Evolutionary conservation across 2,888 invertebrate species (phyloP).

Genomic region (Tachina lurida): DNA sequence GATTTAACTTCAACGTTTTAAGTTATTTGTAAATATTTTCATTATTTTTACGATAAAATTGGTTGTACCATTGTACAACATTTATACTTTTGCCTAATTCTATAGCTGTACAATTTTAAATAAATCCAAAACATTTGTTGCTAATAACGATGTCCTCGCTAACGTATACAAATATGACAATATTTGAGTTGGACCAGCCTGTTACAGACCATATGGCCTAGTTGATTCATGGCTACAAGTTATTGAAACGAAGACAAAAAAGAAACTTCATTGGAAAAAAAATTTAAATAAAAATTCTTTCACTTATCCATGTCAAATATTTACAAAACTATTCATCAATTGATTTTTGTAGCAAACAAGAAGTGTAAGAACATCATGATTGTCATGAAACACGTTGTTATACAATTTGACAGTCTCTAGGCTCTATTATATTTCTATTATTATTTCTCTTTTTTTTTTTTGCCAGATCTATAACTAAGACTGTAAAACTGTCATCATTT

Average conservation of each 20-base stretch:
- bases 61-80: too few relatives aligned
- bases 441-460: not conserved
- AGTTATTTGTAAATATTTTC: too few relatives aligned
- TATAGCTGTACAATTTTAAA: too few relatives aligned
- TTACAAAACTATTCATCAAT: conserved; percentile 7
- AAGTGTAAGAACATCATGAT: conserved; percentile 48
- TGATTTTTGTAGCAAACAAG: conserved; percentile 10
- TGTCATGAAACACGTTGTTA: conserved; percentile 63
- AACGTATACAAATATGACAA: not conserved
- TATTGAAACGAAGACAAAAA: conserved; percentile 15
- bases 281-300: conserved; percentile 16
- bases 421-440: conserved; percentile 2
- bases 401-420: conserved; percentile 43
- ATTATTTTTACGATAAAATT: too few relatives aligned
- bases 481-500: conserved; percentile 51
- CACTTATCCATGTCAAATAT: conserved; percentile 32
- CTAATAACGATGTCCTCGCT: too few relatives aligned
- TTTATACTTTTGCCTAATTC: too few relatives aligned
- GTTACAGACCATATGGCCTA: conserved; percentile 41
- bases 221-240: conserved; percentile 43
- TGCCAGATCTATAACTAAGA: conserved; percentile 1
- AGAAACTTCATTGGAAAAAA: not conserved
- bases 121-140: too few relatives aligned
- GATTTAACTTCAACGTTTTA: too few relatives aligned
- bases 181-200: conserved; percentile 36